These are phyloP conservation scores for Pectinophora gossypiella DNA, from an alignment of 1,140 invertebrate genomes.

Conservation along the genomic window DNA sequence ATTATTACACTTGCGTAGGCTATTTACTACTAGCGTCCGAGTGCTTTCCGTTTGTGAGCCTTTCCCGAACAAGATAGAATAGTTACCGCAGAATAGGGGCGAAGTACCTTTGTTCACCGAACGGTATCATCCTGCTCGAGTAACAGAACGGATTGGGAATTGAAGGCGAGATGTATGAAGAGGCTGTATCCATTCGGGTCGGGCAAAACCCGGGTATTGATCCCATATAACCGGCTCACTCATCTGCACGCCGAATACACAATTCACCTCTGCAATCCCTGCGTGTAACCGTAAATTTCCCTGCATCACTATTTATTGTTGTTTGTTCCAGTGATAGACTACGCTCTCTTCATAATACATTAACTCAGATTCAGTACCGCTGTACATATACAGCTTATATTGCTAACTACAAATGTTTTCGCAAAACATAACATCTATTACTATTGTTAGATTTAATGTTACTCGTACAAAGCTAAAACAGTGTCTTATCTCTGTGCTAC, in stretches of 20 bases:
- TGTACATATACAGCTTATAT: too few species aligned
- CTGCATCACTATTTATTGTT: slow-evolving; percentile 1
- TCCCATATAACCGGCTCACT: slow-evolving; percentile 12
- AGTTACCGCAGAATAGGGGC: not conserved
- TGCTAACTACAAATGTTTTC: too few species aligned
- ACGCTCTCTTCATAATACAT: not conserved
- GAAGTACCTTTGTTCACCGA: not conserved
- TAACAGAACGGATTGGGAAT: not conserved
- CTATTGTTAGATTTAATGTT: too few species aligned
- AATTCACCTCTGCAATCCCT: slow-evolving; percentile 1
- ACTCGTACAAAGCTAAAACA: too few species aligned
- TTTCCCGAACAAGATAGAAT: too few species aligned
- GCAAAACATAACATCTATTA: too few species aligned
- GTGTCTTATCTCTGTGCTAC: too few species aligned
- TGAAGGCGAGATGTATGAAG: not conserved
- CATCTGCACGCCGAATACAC: slow-evolving; percentile 9
- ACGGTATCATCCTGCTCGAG: not conserved
- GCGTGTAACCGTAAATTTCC: not conserved
- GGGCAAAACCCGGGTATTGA: slow-evolving; percentile 16
- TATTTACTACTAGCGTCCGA: not conserved
- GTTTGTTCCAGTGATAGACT: not conserved
- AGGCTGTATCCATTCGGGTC: slow-evolving; percentile 1
- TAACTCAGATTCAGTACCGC: not conserved
- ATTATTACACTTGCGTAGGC: not conserved
- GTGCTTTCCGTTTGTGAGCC: not conserved